Conservation (phyloP, 2,797 vertebrate species). For the Enteromius treurensis region DNA sequence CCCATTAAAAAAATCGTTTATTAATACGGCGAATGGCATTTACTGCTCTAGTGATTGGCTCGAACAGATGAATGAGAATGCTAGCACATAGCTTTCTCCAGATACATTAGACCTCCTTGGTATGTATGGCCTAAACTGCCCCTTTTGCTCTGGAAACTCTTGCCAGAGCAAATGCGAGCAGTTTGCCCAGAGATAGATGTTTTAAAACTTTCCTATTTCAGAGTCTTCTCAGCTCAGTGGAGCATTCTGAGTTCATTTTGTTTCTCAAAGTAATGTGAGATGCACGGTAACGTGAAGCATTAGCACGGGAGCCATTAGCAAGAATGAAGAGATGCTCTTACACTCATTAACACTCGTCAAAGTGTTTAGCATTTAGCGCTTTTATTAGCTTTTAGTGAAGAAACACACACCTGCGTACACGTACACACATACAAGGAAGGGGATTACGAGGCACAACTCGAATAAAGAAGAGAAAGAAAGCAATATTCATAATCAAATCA, state of each 20-base stretch:
- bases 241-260: constrained; percentile 52
- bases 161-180: constrained; percentile 19
- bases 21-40: background rate
- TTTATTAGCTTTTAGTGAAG: constrained; percentile 42
- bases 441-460: background rate
- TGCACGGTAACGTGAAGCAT: constrained; percentile 21
- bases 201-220: constrained; percentile 49
- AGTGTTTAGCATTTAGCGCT: constrained; percentile 32
- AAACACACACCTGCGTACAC: constrained; percentile 23
- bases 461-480: constrained; percentile 20
- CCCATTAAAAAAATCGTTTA: background rate
- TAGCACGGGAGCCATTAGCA: constrained; percentile 49
- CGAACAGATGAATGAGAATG: background rate
- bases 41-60: constrained; percentile 2
- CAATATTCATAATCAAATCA: constrained; percentile 44
- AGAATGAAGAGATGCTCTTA: constrained; percentile 45
- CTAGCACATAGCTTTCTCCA: background rate
- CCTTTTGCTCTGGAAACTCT: constrained; percentile 21
- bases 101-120: background rate
- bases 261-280: constrained; percentile 47
- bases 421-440: constrained; percentile 2
- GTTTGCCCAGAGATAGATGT: constrained; percentile 32
- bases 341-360: constrained; percentile 42
- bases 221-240: constrained; percentile 49
- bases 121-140: constrained; percentile 12